These are phyloP conservation scores for Aspidapion aeneum DNA, from an alignment of 2,888 invertebrate genomes.

Conservation along the genomic window DNA sequence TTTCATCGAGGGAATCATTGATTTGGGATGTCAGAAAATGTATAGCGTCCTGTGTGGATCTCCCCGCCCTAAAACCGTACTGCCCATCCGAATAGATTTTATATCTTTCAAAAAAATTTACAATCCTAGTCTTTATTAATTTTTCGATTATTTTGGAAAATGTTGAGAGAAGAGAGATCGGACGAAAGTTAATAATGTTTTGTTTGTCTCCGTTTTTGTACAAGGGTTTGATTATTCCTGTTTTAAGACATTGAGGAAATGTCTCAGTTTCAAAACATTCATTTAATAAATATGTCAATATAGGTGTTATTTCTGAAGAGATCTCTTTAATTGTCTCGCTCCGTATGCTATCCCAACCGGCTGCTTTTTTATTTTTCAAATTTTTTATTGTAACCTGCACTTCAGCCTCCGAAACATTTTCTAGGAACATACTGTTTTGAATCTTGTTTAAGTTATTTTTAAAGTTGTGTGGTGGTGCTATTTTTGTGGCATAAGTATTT, in stretches of 20 bases:
- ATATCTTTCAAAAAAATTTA: slow-evolving; percentile 4
- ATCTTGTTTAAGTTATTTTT: background rate
- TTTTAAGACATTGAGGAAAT: slow-evolving; percentile 8
- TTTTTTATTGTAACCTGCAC: background rate
- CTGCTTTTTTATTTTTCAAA: slow-evolving; percentile 2
- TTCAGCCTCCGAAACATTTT: background rate
- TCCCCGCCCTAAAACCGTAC: slow-evolving; percentile 11
- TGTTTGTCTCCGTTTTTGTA: slow-evolving; percentile 9
- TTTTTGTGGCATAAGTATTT: background rate
- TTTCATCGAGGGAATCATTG: slow-evolving; percentile 4
- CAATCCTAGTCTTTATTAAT: slow-evolving; percentile 1
- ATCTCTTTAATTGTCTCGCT: background rate
- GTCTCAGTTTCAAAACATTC: slow-evolving; percentile 1
- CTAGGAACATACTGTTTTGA: background rate
- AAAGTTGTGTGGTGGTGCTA: background rate
- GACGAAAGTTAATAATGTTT: slow-evolving; percentile 6
- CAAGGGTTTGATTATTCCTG: slow-evolving; percentile 4
- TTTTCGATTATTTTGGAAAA: slow-evolving; percentile 8
- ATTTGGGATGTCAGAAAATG: background rate
- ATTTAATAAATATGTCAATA: slow-evolving; percentile 1
- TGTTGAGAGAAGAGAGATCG: slow-evolving; percentile 4
- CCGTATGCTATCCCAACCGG: background rate
- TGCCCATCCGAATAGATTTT: background rate
- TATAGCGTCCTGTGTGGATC: slow-evolving; percentile 8
- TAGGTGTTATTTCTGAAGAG: background rate